phyloP scores from a whole-genome alignment of 2,113 vertebrate species.

The Toxotes jaculatrix region DNA sequence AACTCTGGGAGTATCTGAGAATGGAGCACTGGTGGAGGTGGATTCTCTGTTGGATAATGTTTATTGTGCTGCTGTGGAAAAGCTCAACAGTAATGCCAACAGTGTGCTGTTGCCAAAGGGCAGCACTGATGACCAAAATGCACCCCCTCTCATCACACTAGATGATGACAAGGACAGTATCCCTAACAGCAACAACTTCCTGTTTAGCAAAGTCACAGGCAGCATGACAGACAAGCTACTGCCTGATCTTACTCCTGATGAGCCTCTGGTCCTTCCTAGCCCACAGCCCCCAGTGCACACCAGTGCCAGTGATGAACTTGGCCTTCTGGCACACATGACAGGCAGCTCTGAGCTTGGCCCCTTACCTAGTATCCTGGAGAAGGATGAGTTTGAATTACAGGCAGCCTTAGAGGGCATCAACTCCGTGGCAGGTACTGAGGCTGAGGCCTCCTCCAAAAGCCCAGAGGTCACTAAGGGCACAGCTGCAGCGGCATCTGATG shows the following conservation, averaged over 20 bases:
- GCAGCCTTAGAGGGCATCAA: slow-evolving; percentile 83
- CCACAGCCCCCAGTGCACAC: slow-evolving; percentile 87
- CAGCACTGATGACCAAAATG: slow-evolving; percentile 81
- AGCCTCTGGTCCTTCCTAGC: slow-evolving; percentile 87
- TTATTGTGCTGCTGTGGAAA: slow-evolving; percentile 93
- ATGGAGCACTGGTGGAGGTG: slow-evolving; percentile 91
- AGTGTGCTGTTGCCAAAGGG: slow-evolving; percentile 72
- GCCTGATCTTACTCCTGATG: slow-evolving; percentile 86
- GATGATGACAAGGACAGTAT: slow-evolving; percentile 94
- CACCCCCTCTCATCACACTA: slow-evolving; percentile 92
- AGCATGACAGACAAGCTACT: slow-evolving; percentile 88
- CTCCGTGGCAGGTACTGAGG: slow-evolving; percentile 79
- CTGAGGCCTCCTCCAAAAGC: slow-evolving; percentile 84
- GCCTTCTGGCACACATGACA: slow-evolving; percentile 89
- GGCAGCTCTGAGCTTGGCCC: slow-evolving; percentile 85
- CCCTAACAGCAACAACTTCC: slow-evolving; percentile 88
- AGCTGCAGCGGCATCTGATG: slow-evolving; percentile 81
- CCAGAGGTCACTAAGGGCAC: slow-evolving; percentile 78
- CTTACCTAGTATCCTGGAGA: slow-evolving; percentile 87
- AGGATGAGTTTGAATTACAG: slow-evolving; percentile 91
- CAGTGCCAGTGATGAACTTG: slow-evolving; percentile 87
- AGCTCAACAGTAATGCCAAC: slow-evolving; percentile 89
- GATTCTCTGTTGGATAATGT: slow-evolving; percentile 93
- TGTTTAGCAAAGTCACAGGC: slow-evolving; percentile 89
- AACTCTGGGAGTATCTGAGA: slow-evolving; percentile 88